Base-by-base conservation (phyloP, 2,888 invertebrate species). In the Palloptera scutellata region DNA sequence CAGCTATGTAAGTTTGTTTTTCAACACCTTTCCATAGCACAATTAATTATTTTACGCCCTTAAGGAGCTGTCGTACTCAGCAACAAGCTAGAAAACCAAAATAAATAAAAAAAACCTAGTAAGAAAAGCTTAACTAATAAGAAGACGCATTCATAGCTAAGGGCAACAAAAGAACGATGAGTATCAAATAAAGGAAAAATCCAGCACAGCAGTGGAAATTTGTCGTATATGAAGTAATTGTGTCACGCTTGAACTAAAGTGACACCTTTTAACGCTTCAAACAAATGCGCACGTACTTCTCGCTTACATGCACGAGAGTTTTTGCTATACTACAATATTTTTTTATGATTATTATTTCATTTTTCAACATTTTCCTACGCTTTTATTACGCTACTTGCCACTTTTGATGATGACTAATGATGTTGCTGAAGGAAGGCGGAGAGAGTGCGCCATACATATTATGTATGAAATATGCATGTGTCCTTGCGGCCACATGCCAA, bases 371-470 rank as follows among this genome's bases (percentile, higher is more conserved):
- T 53, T 59, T 41, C 43, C 51, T 48, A n/a, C n/a, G n/a, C n/a
- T n/a, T 48, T 48, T n/a, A 13, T 48, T 15, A 13, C 4, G 6
- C 51, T 48, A 48, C 51, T 59, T 69, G 60, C 67, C 61, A 51
- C 67, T 66, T 72, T 60, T 75, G 79, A 79, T 78, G 77, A 77
- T 78, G 78, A 79, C 74, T 76, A 79, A 77, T 75, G 79, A 77
- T 76, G 43, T 43, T 43, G 43, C 43, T 51, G 51, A 53, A 19
- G 9, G 17, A 30, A 30, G 17, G 51, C 45, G 45, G 17, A 17
- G 45, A 45, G 54, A 40, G 43, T 45, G 15, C 45, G 51, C 43
- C 30, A 13, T 43, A 60, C 52, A 51, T 42, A 59, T 20, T 40
- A 64, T 59, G 52, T 45, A 60, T 65, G 41, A 67, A 67, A 64